These are phyloP conservation scores for Eurois occulta DNA, from an alignment of 2,888 invertebrate genomes.

Conservation along the genomic window DNA sequence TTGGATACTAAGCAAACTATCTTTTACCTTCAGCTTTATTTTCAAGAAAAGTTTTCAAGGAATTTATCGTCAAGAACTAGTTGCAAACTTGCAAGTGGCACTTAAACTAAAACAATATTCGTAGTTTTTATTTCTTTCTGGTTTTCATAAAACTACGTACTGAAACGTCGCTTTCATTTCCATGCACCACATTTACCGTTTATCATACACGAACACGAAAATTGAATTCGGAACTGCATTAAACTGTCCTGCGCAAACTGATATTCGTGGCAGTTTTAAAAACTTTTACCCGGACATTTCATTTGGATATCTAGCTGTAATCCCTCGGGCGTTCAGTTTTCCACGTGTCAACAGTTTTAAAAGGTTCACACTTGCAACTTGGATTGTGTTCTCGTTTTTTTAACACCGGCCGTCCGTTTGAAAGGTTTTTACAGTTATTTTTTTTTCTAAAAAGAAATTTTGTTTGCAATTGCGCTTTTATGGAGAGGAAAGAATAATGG, in stretches of 20 bases:
- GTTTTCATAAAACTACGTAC: conserved; percentile 14
- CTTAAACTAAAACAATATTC: conserved; percentile 15
- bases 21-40: not conserved
- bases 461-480: conserved; percentile 34
- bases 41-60: not conserved
- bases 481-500: conserved; percentile 25
- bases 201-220: conserved; percentile 22
- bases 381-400: conserved; percentile 40
- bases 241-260: conserved; percentile 40
- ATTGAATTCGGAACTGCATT: conserved; percentile 55
- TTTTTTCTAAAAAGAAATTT: not conserved
- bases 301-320: conserved; percentile 46
- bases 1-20: not conserved
- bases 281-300: conserved; percentile 31
- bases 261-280: conserved; percentile 35
- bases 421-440: conserved; percentile 19
- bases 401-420: conserved; percentile 19
- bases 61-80: not conserved
- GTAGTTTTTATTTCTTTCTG: not conserved
- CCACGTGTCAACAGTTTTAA: conserved; percentile 62
- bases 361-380: conserved; percentile 42
- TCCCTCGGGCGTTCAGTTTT: conserved; percentile 34
- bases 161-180: conserved; percentile 3
- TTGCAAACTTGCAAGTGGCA: not conserved
- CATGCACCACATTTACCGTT: conserved; percentile 20